These are phyloP conservation scores for Lutraria rhynchaena DNA, from an alignment of 1,140 invertebrate genomes.

Conservation along the genomic window DNA sequence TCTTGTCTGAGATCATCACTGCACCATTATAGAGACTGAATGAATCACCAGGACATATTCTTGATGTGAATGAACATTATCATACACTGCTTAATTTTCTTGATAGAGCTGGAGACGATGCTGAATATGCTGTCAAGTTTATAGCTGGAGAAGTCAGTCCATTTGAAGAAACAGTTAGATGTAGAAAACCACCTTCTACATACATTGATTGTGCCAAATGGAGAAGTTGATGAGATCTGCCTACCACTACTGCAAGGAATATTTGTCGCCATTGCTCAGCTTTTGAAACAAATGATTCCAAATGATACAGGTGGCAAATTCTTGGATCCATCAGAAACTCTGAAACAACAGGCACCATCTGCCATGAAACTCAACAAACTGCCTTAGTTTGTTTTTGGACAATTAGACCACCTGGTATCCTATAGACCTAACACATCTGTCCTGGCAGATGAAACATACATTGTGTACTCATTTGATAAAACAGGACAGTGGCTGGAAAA, in stretches of 20 bases:
- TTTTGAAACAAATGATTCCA: constrained; percentile 7
- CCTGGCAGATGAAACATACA: constrained; percentile 26
- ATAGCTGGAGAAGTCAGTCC: constrained; percentile 3
- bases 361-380: constrained; percentile 52
- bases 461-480: constrained; percentile 48
- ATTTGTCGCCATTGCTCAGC: not conserved
- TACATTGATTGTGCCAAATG: constrained; percentile 1
- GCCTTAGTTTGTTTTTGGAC: constrained; percentile 45
- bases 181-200: not conserved
- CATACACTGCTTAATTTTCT: constrained; percentile 15
- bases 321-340: not conserved
- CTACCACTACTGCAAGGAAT: constrained; percentile 10
- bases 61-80: constrained; percentile 46
- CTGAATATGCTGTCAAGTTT: constrained; percentile 1
- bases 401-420: constrained; percentile 34
- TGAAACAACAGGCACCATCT: not conserved
- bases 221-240: constrained; percentile 5
- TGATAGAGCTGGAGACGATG: not conserved
- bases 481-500: constrained; percentile 34
- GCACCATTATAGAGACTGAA: constrained; percentile 54
- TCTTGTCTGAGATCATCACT: constrained; percentile 55
- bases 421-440: constrained; percentile 37
- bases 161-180: not conserved
- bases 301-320: constrained; percentile 21
- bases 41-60: constrained; percentile 48